A percentile compares a stretch with the other conserved stretches of the same genome.
phyloP scores from a whole-genome alignment of 2,113 vertebrate species.

The Oenanthe oenanthe region DNA sequence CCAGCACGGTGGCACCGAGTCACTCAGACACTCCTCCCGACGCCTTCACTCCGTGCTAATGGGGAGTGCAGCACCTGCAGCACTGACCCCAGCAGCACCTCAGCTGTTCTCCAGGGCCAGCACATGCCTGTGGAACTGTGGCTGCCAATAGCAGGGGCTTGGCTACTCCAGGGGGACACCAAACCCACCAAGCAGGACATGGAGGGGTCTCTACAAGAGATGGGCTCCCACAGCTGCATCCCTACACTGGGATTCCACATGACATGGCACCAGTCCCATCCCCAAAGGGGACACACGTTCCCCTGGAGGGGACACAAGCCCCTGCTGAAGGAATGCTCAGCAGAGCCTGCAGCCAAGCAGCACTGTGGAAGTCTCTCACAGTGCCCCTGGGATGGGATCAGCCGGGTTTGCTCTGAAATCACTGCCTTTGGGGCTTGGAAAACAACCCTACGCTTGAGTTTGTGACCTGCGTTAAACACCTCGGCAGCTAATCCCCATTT shows the following conservation, averaged over 20 bases:
- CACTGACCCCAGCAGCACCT: neutral
- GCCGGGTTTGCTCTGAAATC: neutral
- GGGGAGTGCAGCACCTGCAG: neutral
- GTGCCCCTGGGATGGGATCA: neutral
- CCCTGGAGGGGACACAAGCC: fast-evolving
- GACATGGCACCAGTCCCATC: neutral
- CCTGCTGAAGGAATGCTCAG: neutral
- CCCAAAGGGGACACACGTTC: fast-evolving
- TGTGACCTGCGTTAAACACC: conserved; percentile 66
- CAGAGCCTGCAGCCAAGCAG: neutral
- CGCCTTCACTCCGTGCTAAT: neutral
- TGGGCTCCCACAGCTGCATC: neutral
- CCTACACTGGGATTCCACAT: fast-evolving
- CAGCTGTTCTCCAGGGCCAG: neutral
- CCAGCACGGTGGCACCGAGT: neutral
- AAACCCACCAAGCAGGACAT: neutral
- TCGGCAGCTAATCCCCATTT: conserved; percentile 57
- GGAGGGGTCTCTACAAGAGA: neutral
- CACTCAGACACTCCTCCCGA: conserved; percentile 43
- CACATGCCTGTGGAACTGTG: fast-evolving
- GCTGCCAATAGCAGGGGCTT: neutral
- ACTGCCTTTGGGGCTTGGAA: conserved; percentile 28
- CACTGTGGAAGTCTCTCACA: fast-evolving
- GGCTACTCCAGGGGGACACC: neutral
- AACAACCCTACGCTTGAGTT: conserved; percentile 1